A percentile compares a stretch with the other conserved stretches of the same genome.
Evolutionary conservation across 2,797 vertebrate genomes (phyloP).

Genomic region (Cynopterus sphinx): DNA sequence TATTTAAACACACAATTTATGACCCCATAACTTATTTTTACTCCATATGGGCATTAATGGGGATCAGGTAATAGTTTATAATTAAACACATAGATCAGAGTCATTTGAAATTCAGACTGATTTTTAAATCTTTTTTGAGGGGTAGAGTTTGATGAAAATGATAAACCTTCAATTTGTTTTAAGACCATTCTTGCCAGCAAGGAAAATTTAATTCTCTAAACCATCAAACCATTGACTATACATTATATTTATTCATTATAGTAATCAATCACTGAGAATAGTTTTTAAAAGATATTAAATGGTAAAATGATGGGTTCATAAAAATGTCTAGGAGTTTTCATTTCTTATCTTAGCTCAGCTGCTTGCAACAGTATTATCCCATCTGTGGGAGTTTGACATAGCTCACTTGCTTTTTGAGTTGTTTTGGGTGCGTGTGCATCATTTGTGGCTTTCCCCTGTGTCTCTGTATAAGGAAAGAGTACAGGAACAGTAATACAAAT

Average conservation of each 20-base stretch:
- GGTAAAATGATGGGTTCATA: constrained; percentile 84
- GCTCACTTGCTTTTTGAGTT: constrained; percentile 48
- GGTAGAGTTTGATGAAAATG: constrained; percentile 16
- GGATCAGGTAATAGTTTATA: constrained; percentile 62
- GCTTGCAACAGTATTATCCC: constrained; percentile 77
- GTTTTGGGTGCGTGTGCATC: not conserved
- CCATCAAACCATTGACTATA: constrained; percentile 74
- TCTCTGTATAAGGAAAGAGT: not conserved
- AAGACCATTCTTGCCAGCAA: constrained; percentile 78
- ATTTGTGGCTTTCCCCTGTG: not conserved
- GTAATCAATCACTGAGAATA: constrained; percentile 83
- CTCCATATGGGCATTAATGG: constrained; percentile 30
- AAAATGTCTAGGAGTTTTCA: constrained; percentile 83
- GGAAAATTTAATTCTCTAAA: constrained; percentile 82
- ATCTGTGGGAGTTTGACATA: constrained; percentile 68
- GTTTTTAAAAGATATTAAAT: constrained; percentile 79
- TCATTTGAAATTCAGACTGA: constrained; percentile 77
- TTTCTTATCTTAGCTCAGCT: constrained; percentile 82
- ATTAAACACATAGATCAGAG: constrained; percentile 75
- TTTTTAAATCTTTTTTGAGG: constrained; percentile 34
- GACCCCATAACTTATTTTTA: constrained; percentile 70
- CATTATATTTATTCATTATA: constrained; percentile 85
- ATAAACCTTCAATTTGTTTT: constrained; percentile 78
- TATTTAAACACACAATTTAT: constrained; percentile 50
- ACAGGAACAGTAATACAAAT: constrained; percentile 38